phyloP scores from a whole-genome alignment of 2,113 vertebrate species.

The Hemicordylus capensis region DNA sequence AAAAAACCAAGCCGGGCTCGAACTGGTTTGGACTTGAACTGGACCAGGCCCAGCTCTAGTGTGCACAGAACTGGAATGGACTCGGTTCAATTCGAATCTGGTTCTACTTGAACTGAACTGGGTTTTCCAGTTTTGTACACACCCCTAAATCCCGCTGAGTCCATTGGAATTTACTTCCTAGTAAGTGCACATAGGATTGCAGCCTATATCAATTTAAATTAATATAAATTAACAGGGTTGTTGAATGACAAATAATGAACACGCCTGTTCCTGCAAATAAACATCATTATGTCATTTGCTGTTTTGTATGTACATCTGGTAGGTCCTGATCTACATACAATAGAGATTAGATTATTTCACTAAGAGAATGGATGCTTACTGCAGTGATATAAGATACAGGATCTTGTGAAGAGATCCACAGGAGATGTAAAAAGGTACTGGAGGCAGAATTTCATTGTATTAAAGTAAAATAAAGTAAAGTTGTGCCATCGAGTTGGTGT shows the following conservation, averaged over 20 bases:
- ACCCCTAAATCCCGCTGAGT: no score
- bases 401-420: not conserved
- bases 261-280: slow-evolving; percentile 5
- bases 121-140: no score
- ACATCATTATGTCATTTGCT: not conserved
- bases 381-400: not conserved
- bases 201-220: not conserved
- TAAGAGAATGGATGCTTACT: not conserved
- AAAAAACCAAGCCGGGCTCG: no score
- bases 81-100: no score
- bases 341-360: not conserved
- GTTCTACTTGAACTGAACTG: no score
- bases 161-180: no score
- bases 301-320: not conserved
- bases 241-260: slow-evolving; percentile 7
- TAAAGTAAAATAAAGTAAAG: no score
- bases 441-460: not conserved
- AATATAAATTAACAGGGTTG: not conserved
- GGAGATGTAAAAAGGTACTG: not conserved
- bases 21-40: no score
- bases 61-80: no score
- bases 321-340: not conserved
- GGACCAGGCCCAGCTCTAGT: no score
- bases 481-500: no score
- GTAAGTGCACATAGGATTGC: no score